These are phyloP conservation scores for Taenaris catops DNA, from an alignment of 2,888 invertebrate species.

Conservation along the genomic window DNA sequence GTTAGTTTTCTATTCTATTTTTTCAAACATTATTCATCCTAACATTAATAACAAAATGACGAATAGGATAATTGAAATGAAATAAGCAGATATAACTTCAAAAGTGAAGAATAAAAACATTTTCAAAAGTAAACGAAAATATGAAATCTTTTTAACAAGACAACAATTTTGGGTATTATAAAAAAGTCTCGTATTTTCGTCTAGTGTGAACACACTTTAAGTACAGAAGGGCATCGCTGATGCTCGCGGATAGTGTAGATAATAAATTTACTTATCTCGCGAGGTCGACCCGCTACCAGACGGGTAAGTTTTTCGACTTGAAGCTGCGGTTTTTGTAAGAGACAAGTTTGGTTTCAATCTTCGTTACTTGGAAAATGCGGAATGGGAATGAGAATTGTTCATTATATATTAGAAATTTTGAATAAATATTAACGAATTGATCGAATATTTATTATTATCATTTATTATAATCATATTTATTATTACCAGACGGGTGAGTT, in stretches of 20 bases:
- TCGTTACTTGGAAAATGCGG: constrained; percentile 24
- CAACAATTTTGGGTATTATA: neutral
- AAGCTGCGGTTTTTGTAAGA: constrained; percentile 39
- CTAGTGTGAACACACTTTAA: neutral
- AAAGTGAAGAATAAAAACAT: too few relatives aligned
- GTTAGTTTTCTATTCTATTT: too few relatives aligned
- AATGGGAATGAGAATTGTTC: constrained; percentile 18
- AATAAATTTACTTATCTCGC: constrained; percentile 53
- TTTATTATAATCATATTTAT: too few relatives aligned
- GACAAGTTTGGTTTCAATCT: constrained; percentile 19
- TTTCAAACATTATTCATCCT: too few relatives aligned
- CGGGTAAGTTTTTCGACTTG: constrained; percentile 58
- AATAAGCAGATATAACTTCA: too few relatives aligned
- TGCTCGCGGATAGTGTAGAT: constrained; percentile 34
- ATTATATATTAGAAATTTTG: too few relatives aligned
- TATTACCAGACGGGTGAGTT: constrained; percentile 46
- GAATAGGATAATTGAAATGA: too few relatives aligned
- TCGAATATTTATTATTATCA: too few relatives aligned
- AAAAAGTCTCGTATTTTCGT: neutral
- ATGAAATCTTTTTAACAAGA: too few relatives aligned
- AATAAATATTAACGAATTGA: too few relatives aligned
- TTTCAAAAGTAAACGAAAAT: too few relatives aligned
- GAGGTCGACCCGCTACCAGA: constrained; percentile 26
- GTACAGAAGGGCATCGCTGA: constrained; percentile 6
- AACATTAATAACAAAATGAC: neutral